Evolutionary conservation across 2,113 vertebrate genomes (phyloP), one percentile per base, ranked within the genome.

Genomic region (Oceanites oceanicus): DNA sequence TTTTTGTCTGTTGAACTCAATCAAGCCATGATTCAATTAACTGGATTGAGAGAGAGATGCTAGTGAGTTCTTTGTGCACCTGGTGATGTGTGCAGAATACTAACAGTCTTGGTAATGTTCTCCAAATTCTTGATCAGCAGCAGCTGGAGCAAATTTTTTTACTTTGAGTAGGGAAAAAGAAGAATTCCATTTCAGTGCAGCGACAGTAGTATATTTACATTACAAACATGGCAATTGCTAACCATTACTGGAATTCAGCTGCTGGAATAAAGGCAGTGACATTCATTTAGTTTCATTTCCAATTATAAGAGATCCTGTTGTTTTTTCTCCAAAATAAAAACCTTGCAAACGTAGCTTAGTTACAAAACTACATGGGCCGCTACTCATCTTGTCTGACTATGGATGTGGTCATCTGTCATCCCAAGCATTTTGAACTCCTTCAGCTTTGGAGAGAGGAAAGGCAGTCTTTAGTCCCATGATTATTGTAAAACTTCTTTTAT

Each of bases 71-170:
- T 70, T 82, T 86, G 70, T 88, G 94, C 91, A 95, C 84, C 95
- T 96, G 94, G 42, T 32, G 61, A 62, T 23, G 73, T 61, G 44
- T 70, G 36, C 53, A 61, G 97, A 83, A 91, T 96, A 34, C 50
- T 47, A 30, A 96, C 50, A 44, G 23, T 34, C 63, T 88, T 78
- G 63, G 56, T 85, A 88, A 86, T 89, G 45, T 94, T 94, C 94
- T 88, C 53, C 63, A 76, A 76, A 58, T 66, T 68, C 94, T 90
- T 94, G 59, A 85, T 83, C 80, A 96, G 94, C 89, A 95, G 96
- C 92, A 95, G 94, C 95, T 97, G 95, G 89, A 91, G 87, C 55
- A 94, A 90, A 29, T 95, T 87, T 88, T 87, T 93, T 97, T 56
- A 88, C 81, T 96, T 94, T 94, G 91, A 90, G 80, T 32, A 90